Evolutionary conservation across 1,140 invertebrate species (phyloP).

Genomic region (Drosophila arawakana): DNA sequence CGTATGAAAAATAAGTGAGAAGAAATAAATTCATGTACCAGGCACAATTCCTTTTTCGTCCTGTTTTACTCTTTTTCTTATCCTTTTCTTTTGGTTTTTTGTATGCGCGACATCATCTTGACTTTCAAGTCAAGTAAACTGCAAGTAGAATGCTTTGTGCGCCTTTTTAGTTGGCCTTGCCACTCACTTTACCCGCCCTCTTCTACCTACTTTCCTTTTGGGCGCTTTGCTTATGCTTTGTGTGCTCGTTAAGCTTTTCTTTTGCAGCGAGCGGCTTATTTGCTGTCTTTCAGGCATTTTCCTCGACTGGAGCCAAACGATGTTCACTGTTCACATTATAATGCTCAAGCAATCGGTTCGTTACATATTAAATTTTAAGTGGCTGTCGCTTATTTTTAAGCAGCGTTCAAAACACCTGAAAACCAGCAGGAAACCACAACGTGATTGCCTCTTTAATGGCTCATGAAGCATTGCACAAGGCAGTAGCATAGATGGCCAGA

Average conservation of each 20-base stretch:
- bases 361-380: conserved; percentile 76
- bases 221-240: conserved; percentile 53
- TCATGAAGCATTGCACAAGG: conserved; percentile 63
- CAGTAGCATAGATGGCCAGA: neutral
- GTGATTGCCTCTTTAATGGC: conserved; percentile 66
- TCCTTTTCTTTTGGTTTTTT: conserved; percentile 13
- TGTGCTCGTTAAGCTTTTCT: conserved; percentile 62
- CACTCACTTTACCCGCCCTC: neutral
- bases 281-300: conserved; percentile 8
- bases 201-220: conserved; percentile 21
- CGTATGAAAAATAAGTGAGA: conserved; percentile 57
- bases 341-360: conserved; percentile 58
- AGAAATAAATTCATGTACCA: conserved; percentile 63
- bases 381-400: conserved; percentile 35
- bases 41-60: conserved; percentile 16
- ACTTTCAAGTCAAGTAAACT: conserved; percentile 63
- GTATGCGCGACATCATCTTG: conserved; percentile 52
- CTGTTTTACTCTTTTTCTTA: conserved; percentile 5
- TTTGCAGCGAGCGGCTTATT: conserved; percentile 47
- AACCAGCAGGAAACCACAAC: conserved; percentile 7
- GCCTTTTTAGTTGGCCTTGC: conserved; percentile 17
- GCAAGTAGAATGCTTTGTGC: conserved; percentile 62
- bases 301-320: neutral
- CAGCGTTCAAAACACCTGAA: conserved; percentile 13
- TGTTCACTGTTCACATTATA: conserved; percentile 48